Percentiles rank a stretch among this genome's conserved stretches.
These are phyloP conservation scores for Aphelinus certus DNA, from an alignment of 1,140 invertebrate genomes.

Conservation along the genomic window DNA sequence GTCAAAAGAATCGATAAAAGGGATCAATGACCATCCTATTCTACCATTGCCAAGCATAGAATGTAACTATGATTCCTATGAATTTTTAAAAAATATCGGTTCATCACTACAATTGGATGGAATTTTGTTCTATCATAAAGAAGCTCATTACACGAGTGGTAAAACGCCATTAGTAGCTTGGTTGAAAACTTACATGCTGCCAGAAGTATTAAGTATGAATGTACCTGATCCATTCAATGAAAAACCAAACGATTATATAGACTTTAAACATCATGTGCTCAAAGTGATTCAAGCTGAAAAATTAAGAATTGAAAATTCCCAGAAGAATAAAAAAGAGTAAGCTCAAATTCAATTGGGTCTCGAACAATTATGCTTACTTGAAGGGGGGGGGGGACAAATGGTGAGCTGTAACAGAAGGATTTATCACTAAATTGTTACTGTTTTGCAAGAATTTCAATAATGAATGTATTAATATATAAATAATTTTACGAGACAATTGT, in stretches of 20 bases:
- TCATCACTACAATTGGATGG: slow-evolving; percentile 47
- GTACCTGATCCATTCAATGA: slow-evolving; percentile 59
- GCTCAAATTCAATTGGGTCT: no score
- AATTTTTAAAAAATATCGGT: slow-evolving; percentile 51
- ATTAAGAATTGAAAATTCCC: background rate
- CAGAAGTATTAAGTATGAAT: slow-evolving; percentile 76
- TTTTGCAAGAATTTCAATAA: no score
- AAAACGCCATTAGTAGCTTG: slow-evolving; percentile 87
- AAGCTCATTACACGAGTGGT: slow-evolving; percentile 80
- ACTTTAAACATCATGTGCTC: slow-evolving; percentile 48
- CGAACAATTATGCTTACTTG: no score
- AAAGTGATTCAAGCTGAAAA: slow-evolving; percentile 26
- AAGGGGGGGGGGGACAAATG: no score
- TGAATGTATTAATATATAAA: no score
- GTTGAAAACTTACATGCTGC: slow-evolving; percentile 88
- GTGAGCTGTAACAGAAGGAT: no score
- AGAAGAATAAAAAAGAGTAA: slow-evolving; percentile 1
- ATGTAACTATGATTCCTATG: slow-evolving; percentile 59
- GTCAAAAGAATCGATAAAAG: slow-evolving; percentile 52
- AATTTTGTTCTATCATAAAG: slow-evolving; percentile 83
- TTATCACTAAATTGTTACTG: no score
- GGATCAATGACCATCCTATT: slow-evolving; percentile 68
- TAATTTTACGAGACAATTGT: no score
- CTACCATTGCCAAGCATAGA: slow-evolving; percentile 61
- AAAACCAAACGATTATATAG: slow-evolving; percentile 60